Percentiles rank a stretch among this genome's conserved stretches.
Conservation (phyloP, 2,888 invertebrate genomes). For the Phengaris arion region DNA sequence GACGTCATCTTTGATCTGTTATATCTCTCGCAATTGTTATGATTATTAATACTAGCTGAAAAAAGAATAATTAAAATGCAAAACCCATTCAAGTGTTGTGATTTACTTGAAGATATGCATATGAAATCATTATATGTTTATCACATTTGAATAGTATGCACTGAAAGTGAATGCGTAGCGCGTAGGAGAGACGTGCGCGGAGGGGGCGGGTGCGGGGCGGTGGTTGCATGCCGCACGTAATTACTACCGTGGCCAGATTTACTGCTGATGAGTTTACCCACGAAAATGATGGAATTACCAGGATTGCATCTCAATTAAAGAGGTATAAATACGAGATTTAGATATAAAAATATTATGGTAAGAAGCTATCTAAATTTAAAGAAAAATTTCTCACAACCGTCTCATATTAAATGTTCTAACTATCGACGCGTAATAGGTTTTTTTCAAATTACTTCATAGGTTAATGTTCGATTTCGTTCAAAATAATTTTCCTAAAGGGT, state of each 20-base stretch:
- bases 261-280: slow-evolving; percentile 23
- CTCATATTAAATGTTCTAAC: too few species aligned
- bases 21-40: neutral
- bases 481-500: too few species aligned
- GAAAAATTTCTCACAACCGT: too few species aligned
- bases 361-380: too few species aligned
- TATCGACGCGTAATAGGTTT: too few species aligned
- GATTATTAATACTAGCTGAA: neutral
- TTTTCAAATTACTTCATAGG: too few species aligned
- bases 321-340: too few species aligned
- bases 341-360: too few species aligned
- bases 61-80: neutral
- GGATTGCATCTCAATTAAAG: neutral
- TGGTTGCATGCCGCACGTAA: slow-evolving; percentile 33
- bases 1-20: neutral
- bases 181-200: slow-evolving; percentile 34
- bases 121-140: neutral
- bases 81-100: neutral
- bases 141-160: slow-evolving; percentile 42
- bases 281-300: neutral
- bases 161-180: slow-evolving; percentile 43
- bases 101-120: neutral
- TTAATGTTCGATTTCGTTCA: too few species aligned
- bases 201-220: slow-evolving; percentile 35
- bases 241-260: slow-evolving; percentile 28